phyloP scores from a whole-genome alignment of 2,888 invertebrate genomes.

The Amiota communis region DNA sequence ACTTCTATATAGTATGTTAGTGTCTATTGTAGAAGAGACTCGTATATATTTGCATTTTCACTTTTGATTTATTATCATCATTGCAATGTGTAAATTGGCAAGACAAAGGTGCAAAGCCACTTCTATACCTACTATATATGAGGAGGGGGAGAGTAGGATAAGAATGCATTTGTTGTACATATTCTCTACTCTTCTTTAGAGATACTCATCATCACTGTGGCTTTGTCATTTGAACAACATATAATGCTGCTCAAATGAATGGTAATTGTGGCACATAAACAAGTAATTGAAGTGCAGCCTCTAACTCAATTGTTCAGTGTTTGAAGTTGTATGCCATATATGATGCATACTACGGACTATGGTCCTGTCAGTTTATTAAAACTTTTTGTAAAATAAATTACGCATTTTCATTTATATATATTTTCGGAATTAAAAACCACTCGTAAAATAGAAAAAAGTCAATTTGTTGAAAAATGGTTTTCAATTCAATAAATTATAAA shows the following conservation, averaged over 20 bases:
- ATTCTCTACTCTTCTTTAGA: no score
- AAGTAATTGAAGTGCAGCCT: slow-evolving; percentile 63
- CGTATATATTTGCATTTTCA: slow-evolving; percentile 63
- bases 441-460: neutral
- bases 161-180: no score
- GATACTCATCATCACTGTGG: no score
- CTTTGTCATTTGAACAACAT: slow-evolving; percentile 54
- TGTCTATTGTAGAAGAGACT: no score
- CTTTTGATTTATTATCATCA: slow-evolving; percentile 67
- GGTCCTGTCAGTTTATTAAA: slow-evolving; percentile 21
- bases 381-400: neutral
- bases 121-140: slow-evolving; percentile 14
- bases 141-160: neutral
- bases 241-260: slow-evolving; percentile 62
- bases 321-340: slow-evolving; percentile 14
- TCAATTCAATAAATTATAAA: slow-evolving; percentile 4
- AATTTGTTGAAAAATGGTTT: neutral
- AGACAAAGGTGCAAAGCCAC: slow-evolving; percentile 60
- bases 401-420: neutral
- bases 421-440: no score
- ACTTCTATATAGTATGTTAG: no score
- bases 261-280: slow-evolving; percentile 64
- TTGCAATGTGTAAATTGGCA: slow-evolving; percentile 65
- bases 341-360: neutral
- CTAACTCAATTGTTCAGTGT: slow-evolving; percentile 30